Conservation (phyloP, 2,113 vertebrate genomes). For the Litocranius walleri region DNA sequence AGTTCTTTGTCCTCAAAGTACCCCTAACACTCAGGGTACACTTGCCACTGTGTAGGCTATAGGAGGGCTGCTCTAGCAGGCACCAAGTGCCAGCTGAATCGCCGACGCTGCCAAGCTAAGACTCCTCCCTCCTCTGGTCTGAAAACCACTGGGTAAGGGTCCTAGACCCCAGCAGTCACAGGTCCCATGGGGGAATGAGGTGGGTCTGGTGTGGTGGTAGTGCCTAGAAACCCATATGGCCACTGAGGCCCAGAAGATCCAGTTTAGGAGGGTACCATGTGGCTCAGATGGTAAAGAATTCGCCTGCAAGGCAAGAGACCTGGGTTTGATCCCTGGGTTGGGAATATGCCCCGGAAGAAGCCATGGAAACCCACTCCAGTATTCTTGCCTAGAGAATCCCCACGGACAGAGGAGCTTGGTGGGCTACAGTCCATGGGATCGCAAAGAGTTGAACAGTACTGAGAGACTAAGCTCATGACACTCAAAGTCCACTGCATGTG, state of each 20-base stretch:
- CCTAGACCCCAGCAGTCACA: neutral
- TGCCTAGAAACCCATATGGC: neutral
- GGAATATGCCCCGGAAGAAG: neutral
- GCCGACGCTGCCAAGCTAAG: neutral
- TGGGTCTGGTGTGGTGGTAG: neutral
- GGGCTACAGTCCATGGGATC: neutral
- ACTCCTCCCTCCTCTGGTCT: neutral
- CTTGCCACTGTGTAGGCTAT: neutral
- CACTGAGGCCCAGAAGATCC: neutral
- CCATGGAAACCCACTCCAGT: neutral
- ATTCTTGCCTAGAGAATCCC: neutral
- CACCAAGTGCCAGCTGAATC: too few relatives aligned
- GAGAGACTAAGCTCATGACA: neutral
- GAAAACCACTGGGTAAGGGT: neutral
- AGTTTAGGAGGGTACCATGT: neutral
- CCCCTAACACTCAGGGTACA: neutral
- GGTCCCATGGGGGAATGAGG: neutral
- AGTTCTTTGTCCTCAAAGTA: neutral
- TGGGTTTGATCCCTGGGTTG: neutral
- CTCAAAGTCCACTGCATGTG: fast-evolving
- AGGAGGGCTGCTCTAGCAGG: neutral
- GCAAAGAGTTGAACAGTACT: neutral
- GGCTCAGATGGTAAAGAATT: neutral
- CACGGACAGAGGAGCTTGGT: neutral
- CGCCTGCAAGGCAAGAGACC: neutral